A percentile compares a stretch with the other conserved stretches of the same genome.
phyloP scores from a whole-genome alignment of 2,113 vertebrate species.

The Prinia subflava region DNA sequence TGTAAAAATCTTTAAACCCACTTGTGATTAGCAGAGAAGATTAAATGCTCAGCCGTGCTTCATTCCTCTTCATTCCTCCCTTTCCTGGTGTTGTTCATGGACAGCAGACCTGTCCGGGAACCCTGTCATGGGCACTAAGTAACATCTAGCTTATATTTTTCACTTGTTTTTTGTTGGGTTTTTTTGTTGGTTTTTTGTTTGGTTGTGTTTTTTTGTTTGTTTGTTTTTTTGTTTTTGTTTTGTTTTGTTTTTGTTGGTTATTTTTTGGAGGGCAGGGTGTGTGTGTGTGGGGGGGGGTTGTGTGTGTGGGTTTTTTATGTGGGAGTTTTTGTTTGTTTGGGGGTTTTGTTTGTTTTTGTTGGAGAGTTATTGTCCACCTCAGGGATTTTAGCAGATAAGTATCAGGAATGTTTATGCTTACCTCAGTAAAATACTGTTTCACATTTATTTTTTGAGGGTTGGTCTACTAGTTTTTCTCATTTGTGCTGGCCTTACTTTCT shows the following conservation, averaged over 20 bases:
- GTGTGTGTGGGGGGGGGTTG: no score
- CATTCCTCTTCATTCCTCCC: background rate
- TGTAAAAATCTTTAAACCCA: background rate
- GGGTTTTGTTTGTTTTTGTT: background rate
- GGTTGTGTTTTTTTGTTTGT: no score
- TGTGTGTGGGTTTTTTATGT: no score
- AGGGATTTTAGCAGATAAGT: background rate
- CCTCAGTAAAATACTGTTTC: background rate
- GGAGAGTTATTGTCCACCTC: background rate
- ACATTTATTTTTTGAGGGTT: background rate
- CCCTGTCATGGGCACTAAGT: background rate
- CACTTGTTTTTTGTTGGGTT: background rate
- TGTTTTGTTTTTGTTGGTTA: background rate
- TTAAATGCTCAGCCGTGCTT: fast-evolving
- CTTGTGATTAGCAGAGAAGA: background rate
- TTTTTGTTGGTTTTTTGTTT: background rate
- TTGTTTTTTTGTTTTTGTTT: background rate
- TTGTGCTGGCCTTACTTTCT: background rate
- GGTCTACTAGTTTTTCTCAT: background rate
- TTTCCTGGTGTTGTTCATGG: background rate
- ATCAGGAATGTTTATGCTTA: background rate
- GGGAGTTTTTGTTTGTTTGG: background rate
- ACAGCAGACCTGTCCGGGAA: background rate
- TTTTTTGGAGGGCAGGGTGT: no score
- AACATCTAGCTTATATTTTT: background rate